phyloP scores from a whole-genome alignment of 2,888 invertebrate genomes.

The Galerucella pusilla region DNA sequence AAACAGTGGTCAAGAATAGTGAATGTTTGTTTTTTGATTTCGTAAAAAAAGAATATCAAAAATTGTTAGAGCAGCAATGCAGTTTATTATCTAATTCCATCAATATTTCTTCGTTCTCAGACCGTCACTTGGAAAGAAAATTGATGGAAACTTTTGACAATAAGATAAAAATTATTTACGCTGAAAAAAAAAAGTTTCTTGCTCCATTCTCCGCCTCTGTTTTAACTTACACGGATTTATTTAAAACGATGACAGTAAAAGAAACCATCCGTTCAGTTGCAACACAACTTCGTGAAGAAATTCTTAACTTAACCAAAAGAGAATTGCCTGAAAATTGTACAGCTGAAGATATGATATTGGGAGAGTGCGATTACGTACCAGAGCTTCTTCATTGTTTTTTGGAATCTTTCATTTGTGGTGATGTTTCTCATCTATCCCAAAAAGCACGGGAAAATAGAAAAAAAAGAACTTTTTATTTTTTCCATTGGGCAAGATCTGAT shows the following conservation, averaged over 20 bases:
- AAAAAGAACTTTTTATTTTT: slow-evolving; percentile 26
- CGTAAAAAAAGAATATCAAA: slow-evolving; percentile 27
- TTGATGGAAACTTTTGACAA: slow-evolving; percentile 49
- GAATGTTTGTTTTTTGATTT: slow-evolving; percentile 43
- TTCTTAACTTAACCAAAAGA: slow-evolving; percentile 47
- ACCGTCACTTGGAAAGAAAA: slow-evolving; percentile 43
- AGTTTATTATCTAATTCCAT: slow-evolving; percentile 26
- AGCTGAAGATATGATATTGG: slow-evolving; percentile 2
- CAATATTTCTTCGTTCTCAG: slow-evolving; percentile 28
- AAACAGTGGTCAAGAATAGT: slow-evolving; percentile 29
- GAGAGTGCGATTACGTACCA: slow-evolving; percentile 48
- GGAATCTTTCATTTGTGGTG: slow-evolving; percentile 45
- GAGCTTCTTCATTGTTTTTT: not conserved
- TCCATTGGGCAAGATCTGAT: slow-evolving; percentile 48
- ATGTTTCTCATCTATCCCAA: slow-evolving; percentile 44
- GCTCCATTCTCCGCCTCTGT: slow-evolving; percentile 50
- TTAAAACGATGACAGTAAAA: slow-evolving; percentile 50
- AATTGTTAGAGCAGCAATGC: slow-evolving; percentile 23
- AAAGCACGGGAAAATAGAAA: slow-evolving; percentile 41
- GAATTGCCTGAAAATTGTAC: slow-evolving; percentile 47
- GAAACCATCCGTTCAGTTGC: slow-evolving; percentile 51
- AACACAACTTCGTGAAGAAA: slow-evolving; percentile 50
- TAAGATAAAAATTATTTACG: slow-evolving; percentile 51
- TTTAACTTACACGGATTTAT: slow-evolving; percentile 50
- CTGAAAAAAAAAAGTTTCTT: slow-evolving; percentile 43